Conservation (phyloP, 35 echinoderm and acorn worm species). For the Antedon bifida region DNA sequence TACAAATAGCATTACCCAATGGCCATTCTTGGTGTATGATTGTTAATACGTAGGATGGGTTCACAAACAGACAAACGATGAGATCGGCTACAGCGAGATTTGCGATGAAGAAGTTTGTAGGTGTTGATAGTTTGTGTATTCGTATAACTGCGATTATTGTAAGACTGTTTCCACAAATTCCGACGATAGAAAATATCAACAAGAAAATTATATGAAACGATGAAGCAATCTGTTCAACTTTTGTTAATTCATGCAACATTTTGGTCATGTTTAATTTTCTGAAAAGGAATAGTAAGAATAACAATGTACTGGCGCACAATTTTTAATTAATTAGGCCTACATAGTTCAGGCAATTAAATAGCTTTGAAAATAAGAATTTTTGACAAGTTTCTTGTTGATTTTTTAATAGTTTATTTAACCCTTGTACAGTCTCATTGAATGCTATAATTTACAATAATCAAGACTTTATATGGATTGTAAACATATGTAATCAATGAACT, state of each 20-base stretch:
- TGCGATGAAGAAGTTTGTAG: neutral
- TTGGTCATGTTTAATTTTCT: too few species aligned
- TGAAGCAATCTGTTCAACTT: neutral
- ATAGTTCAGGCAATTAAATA: too few species aligned
- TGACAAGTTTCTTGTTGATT: too few species aligned
- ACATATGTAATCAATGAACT: too few species aligned
- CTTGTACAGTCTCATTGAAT: too few species aligned
- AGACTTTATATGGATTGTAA: too few species aligned
- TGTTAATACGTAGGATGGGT: neutral
- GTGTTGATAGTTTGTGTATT: neutral
- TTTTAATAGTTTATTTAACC: too few species aligned
- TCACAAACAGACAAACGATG: neutral
- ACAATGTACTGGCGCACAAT: too few species aligned
- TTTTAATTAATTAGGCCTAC: too few species aligned
- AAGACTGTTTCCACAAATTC: neutral
- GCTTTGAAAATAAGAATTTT: too few species aligned
- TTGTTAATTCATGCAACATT: neutral
- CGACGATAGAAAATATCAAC: neutral
- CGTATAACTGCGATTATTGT: neutral
- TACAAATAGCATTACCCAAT: neutral
- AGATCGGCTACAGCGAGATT: slow-evolving; percentile 5
- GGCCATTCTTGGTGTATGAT: slow-evolving; percentile 1
- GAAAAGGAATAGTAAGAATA: too few species aligned
- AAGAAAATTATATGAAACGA: neutral
- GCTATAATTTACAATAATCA: too few species aligned